Conservation (phyloP, 1,140 invertebrate genomes). For the Atta cephalotes region DNA sequence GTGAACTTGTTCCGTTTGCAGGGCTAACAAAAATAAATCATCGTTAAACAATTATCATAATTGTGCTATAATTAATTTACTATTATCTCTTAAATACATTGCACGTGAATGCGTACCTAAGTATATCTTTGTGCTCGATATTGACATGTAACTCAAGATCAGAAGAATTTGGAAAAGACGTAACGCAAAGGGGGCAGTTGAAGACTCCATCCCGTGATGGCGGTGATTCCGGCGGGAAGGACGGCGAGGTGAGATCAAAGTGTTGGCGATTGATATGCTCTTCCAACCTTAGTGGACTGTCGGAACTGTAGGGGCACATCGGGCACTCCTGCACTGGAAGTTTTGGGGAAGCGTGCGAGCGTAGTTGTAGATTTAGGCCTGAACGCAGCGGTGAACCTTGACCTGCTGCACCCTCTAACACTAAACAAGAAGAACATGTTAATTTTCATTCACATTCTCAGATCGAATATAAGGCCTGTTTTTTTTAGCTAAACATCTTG, state of each 20-base stretch:
- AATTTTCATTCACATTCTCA: constrained; percentile 61
- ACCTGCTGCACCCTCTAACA: constrained; percentile 80
- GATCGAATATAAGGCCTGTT: too few relatives aligned
- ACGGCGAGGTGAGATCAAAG: constrained; percentile 93
- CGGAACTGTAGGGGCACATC: constrained; percentile 92
- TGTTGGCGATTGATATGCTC: constrained; percentile 95
- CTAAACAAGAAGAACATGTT: constrained; percentile 54
- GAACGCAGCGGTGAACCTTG: constrained; percentile 87
- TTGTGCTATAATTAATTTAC: background rate
- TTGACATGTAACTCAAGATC: constrained; percentile 95
- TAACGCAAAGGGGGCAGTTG: constrained; percentile 91
- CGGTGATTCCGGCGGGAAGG: constrained; percentile 87
- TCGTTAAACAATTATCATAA: background rate
- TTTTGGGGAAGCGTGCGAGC: constrained; percentile 83
- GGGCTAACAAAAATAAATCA: constrained; percentile 74
- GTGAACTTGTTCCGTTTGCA: constrained; percentile 80
- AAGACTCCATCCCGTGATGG: constrained; percentile 83
- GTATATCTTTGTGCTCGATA: constrained; percentile 92
- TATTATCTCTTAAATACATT: background rate
- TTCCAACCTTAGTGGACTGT: constrained; percentile 91
- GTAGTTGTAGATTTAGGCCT: constrained; percentile 86
- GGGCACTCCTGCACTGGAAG: constrained; percentile 89
- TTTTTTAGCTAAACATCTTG: too few relatives aligned
- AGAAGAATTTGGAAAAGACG: constrained; percentile 90
- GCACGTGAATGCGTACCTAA: constrained; percentile 84